Percentiles rank a stretch among this genome's conserved stretches.
phyloP scores from a whole-genome alignment of 2,888 invertebrate species.

The Ditylenchus weischeri region DNA sequence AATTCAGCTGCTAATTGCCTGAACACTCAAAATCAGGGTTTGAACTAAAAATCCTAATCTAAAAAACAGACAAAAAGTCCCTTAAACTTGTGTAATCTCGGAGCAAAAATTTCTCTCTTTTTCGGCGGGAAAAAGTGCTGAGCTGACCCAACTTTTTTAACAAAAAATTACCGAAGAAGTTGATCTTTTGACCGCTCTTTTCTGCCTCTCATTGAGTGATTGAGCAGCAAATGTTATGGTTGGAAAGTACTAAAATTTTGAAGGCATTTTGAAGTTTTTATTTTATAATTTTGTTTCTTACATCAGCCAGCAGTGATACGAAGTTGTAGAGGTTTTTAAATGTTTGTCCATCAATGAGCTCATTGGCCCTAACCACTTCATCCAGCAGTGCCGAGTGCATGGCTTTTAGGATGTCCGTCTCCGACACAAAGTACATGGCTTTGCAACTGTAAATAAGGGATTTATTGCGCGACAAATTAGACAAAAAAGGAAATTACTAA shows the following conservation, averaged over 20 bases:
- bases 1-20: too few species aligned
- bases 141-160: too few species aligned
- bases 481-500: slow-evolving; percentile 15
- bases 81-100: too few species aligned
- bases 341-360: slow-evolving; percentile 45
- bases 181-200: not conserved
- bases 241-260: slow-evolving; percentile 56
- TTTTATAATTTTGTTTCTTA: slow-evolving; percentile 24
- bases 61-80: too few species aligned
- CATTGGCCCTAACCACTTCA: slow-evolving; percentile 44
- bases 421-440: slow-evolving; percentile 55
- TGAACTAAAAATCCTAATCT: too few species aligned
- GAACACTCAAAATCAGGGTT: too few species aligned
- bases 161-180: not conserved
- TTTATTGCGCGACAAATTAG: not conserved
- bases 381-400: slow-evolving; percentile 53
- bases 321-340: slow-evolving; percentile 54
- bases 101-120: too few species aligned
- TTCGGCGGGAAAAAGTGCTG: too few species aligned
- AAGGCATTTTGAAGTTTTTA: not conserved
- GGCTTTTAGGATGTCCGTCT: slow-evolving; percentile 57
- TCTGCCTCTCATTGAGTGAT: not conserved
- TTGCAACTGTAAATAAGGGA: slow-evolving; percentile 40
- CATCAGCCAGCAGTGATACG: slow-evolving; percentile 51
- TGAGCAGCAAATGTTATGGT: slow-evolving; percentile 45